These are phyloP conservation scores for Salvator merianae DNA, from an alignment of 2,113 vertebrate genomes.

Conservation along the genomic window DNA sequence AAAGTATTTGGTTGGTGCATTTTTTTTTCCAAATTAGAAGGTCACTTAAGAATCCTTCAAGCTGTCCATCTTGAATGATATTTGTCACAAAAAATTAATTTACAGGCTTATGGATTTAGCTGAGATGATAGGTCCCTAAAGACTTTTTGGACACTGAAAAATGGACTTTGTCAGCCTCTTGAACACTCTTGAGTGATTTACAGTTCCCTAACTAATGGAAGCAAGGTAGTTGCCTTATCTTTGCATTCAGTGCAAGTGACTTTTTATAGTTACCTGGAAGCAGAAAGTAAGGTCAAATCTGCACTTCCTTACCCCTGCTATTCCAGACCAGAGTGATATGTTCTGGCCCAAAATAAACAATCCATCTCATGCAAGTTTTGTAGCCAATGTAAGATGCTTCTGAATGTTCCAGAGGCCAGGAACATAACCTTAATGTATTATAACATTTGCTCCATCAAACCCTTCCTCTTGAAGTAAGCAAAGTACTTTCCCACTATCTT, in stretches of 20 bases:
- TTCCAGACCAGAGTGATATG: no score
- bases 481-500: no score
- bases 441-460: no score
- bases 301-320: no score
- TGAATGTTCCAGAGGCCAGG: no score
- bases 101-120: slow-evolving; percentile 36
- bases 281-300: slow-evolving; percentile 25
- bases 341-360: no score
- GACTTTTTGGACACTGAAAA: slow-evolving; percentile 50
- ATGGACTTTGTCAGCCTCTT: slow-evolving; percentile 55
- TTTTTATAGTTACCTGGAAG: slow-evolving; percentile 22
- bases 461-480: no score
- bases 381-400: no score
- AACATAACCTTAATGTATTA: no score
- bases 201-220: slow-evolving; percentile 29
- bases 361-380: no score
- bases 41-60: slow-evolving; percentile 54
- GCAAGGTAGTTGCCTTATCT: slow-evolving; percentile 32
- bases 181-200: slow-evolving; percentile 41
- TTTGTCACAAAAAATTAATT: slow-evolving; percentile 64
- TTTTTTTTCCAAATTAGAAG: slow-evolving; percentile 37
- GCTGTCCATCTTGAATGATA: slow-evolving; percentile 58
- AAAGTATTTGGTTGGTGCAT: slow-evolving; percentile 36
- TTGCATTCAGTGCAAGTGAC: slow-evolving; percentile 14
- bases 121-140: slow-evolving; percentile 52